Evolutionary conservation across 1,140 invertebrate genomes (phyloP).

Genomic region (Heliconius hermathena): DNA sequence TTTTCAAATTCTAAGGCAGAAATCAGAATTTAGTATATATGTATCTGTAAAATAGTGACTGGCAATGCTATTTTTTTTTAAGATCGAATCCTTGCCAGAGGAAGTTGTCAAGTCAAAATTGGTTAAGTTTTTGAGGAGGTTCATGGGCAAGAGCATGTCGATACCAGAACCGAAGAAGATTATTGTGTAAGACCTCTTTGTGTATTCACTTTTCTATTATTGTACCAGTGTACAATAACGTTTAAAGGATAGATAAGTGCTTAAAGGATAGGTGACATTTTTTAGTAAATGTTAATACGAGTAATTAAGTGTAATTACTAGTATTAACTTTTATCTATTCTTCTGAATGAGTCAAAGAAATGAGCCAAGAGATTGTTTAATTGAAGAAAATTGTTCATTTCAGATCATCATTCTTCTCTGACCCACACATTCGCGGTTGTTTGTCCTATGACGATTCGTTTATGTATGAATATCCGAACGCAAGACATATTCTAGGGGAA

Average conservation of each 20-base stretch:
- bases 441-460: constrained; percentile 54
- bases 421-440: constrained; percentile 56
- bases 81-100: constrained; percentile 65
- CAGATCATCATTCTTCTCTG: constrained; percentile 57
- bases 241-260: too few species aligned
- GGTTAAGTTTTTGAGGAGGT: constrained; percentile 51
- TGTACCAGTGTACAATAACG: too few species aligned
- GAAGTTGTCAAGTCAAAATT: constrained; percentile 57
- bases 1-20: background rate
- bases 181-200: constrained; percentile 38
- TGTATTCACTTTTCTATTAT: too few species aligned
- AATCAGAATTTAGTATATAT: too few species aligned
- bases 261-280: too few species aligned
- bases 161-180: constrained; percentile 53
- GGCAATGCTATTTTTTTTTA: background rate
- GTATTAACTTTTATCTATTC: too few species aligned
- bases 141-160: constrained; percentile 49
- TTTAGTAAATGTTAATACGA: too few species aligned
- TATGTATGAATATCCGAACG: constrained; percentile 44
- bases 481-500: constrained; percentile 39
- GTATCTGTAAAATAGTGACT: too few species aligned
- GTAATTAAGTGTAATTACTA: too few species aligned
- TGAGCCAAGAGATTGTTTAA: background rate
- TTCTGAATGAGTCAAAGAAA: too few species aligned
- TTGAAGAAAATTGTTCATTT: background rate